These are phyloP conservation scores for Hermodice carunculata DNA, from an alignment of 2,888 invertebrate genomes.

Conservation along the genomic window DNA sequence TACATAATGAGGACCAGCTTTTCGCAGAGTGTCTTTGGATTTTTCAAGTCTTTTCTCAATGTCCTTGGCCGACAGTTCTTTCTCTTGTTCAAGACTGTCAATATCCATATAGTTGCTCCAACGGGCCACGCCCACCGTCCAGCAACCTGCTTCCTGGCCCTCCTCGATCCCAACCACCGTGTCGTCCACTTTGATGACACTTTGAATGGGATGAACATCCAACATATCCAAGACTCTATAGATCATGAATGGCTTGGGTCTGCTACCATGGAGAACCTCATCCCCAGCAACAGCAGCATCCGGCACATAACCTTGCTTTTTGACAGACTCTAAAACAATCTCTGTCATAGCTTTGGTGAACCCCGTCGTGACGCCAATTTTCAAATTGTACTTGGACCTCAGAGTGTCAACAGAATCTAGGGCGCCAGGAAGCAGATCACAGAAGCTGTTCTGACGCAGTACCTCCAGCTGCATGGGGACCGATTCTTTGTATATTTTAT, in stretches of 20 bases:
- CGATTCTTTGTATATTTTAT: constrained; percentile 66
- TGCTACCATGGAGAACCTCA: constrained; percentile 64
- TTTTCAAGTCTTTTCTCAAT: constrained; percentile 48
- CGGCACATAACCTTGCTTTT: constrained; percentile 64
- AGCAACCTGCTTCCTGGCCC: constrained; percentile 68
- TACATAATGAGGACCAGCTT: constrained; percentile 69
- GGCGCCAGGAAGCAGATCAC: constrained; percentile 60
- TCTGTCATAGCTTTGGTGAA: constrained; percentile 65
- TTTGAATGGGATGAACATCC: constrained; percentile 63
- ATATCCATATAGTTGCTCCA: constrained; percentile 70
- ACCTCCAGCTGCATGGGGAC: constrained; percentile 63
- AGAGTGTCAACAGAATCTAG: constrained; percentile 52
- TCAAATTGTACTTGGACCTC: constrained; percentile 49
- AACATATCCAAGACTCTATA: constrained; percentile 68
- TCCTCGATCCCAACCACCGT: constrained; percentile 67
- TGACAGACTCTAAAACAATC: constrained; percentile 56
- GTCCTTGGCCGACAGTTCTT: constrained; percentile 50
- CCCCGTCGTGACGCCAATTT: constrained; percentile 66
- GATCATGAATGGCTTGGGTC: constrained; percentile 70
- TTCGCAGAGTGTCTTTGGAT: constrained; percentile 56
- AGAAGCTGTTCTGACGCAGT: constrained; percentile 53
- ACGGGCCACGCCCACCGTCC: constrained; percentile 68
- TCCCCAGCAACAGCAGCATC: constrained; percentile 67
- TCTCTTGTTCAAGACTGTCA: constrained; percentile 56
- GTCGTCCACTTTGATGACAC: constrained; percentile 63